These are phyloP conservation scores for Biston betularia DNA, from an alignment of 2,888 invertebrate genomes.

Conservation along the genomic window DNA sequence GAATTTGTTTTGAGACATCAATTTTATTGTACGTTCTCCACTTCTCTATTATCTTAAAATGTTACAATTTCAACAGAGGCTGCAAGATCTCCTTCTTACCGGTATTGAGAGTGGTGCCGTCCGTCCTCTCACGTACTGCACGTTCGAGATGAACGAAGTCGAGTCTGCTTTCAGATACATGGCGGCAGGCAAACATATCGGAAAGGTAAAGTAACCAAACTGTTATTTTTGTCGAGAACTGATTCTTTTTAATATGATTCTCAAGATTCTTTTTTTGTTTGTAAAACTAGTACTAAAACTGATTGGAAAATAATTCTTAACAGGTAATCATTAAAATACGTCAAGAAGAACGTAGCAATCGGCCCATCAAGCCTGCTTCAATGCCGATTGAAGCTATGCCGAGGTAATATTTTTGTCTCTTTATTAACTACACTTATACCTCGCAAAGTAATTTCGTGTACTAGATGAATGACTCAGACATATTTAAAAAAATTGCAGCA, in stretches of 20 bases:
- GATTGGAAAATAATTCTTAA: not conserved
- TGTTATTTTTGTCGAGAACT: not conserved
- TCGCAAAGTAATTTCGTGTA: not conserved
- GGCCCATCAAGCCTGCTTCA: conserved; percentile 58
- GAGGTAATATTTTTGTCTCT: conserved; percentile 56
- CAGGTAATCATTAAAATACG: conserved; percentile 85
- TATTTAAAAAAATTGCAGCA: not conserved
- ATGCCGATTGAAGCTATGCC: conserved; percentile 70
- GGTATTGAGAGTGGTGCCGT: conserved; percentile 89
- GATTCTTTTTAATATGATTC: not conserved
- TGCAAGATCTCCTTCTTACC: conserved; percentile 85
- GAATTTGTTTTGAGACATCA: no score
- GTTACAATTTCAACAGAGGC: conserved; percentile 58
- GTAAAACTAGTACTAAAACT: not conserved
- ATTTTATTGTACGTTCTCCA: no score
- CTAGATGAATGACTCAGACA: not conserved
- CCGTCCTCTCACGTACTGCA: conserved; percentile 87
- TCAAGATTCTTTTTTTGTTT: not conserved
- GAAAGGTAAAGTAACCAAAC: conserved; percentile 79
- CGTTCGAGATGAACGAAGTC: conserved; percentile 85
- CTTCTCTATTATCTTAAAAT: not conserved
- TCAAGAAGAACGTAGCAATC: conserved; percentile 73
- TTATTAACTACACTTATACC: not conserved
- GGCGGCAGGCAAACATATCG: conserved; percentile 91
- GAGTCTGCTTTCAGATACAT: conserved; percentile 88